Conservation (phyloP, 2,113 vertebrate species). For the Tamias sibiricus region DNA sequence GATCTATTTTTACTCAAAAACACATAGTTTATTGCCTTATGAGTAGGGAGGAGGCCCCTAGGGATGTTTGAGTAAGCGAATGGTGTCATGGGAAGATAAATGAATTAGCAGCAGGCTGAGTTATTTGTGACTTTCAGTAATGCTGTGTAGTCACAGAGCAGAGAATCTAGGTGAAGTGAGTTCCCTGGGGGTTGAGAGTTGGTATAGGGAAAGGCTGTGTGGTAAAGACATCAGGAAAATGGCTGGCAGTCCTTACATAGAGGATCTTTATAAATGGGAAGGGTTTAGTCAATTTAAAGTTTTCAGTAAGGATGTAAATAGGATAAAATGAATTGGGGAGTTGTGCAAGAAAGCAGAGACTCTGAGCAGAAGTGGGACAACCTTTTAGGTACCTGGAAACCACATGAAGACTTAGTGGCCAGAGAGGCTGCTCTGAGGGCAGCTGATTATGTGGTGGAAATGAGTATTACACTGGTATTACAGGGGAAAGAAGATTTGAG, state of each 20-base stretch:
- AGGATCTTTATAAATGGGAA: background rate
- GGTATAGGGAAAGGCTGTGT: background rate
- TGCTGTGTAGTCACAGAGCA: background rate
- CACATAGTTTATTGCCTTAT: constrained; percentile 65
- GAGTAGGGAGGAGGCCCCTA: constrained; percentile 63
- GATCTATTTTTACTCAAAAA: constrained; percentile 73
- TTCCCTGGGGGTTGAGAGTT: background rate
- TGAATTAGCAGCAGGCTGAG: background rate
- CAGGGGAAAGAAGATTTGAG: background rate
- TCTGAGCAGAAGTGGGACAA: background rate
- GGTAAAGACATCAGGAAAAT: background rate
- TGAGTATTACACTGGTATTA: background rate
- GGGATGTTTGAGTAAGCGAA: constrained; percentile 59
- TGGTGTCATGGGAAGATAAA: constrained; percentile 61
- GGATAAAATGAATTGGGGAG: background rate
- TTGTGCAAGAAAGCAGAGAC: background rate
- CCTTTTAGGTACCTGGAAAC: background rate
- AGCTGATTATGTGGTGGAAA: background rate
- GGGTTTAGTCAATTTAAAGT: background rate
- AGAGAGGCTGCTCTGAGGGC: background rate
- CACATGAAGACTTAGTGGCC: background rate
- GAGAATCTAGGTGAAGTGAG: background rate
- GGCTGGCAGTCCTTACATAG: background rate
- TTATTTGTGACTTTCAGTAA: constrained; percentile 48
- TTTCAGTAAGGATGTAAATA: background rate